Evolutionary conservation across 1,140 invertebrate species (phyloP).

Genomic region (Kradibia gibbosae): DNA sequence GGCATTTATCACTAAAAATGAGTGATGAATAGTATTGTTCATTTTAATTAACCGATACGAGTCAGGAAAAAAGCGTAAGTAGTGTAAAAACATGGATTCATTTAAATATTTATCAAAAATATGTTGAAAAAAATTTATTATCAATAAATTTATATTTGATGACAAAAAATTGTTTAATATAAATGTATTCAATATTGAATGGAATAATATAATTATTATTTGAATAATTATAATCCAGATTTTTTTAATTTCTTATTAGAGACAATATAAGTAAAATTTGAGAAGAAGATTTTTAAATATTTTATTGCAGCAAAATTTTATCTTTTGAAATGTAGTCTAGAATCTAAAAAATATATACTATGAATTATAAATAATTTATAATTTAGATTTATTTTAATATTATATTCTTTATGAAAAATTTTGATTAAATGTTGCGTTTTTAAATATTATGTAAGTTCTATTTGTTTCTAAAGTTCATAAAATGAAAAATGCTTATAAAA

Average conservation of each 20-base stretch:
- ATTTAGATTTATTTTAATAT: too few species aligned
- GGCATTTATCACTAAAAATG: conserved; percentile 1
- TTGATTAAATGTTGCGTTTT: too few species aligned
- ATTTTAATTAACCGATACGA: neutral
- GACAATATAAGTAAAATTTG: too few species aligned
- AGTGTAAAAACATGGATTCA: neutral
- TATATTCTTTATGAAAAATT: too few species aligned
- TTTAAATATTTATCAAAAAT: neutral
- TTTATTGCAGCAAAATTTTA: neutral
- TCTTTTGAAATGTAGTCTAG: neutral
- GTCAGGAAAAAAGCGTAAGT: neutral
- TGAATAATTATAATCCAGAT: too few species aligned
- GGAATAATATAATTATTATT: too few species aligned
- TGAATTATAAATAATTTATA: too few species aligned
- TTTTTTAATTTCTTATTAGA: too few species aligned
- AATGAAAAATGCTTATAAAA: neutral
- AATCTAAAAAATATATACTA: neutral
- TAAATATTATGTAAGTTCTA: neutral
- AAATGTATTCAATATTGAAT: neutral
- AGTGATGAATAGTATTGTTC: neutral
- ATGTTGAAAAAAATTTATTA: neutral
- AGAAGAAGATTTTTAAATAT: too few species aligned
- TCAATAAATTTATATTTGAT: neutral
- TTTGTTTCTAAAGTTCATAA: neutral
- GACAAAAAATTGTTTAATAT: neutral